Evolutionary conservation across 2,113 vertebrate genomes (phyloP).

Genomic region (Aegithalos caudatus): DNA sequence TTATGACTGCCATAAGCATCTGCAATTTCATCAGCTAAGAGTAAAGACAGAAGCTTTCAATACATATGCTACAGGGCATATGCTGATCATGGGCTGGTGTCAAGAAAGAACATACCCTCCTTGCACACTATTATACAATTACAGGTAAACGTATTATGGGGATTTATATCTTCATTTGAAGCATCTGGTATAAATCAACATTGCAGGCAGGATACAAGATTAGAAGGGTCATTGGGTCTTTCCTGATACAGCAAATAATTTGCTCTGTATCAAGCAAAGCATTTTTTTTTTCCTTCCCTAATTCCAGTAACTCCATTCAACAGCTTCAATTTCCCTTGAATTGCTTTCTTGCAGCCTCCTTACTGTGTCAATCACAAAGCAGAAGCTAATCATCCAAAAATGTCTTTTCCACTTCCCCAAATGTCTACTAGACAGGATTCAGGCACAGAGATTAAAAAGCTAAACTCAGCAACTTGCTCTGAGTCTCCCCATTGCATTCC

Average conservation of each 20-base stretch:
- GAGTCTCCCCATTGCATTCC: not conserved
- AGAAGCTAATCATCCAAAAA: constrained; percentile 34
- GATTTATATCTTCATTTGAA: constrained; percentile 47
- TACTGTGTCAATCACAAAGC: constrained; percentile 36
- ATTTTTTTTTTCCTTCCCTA: not conserved
- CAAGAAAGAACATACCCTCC: constrained; percentile 30
- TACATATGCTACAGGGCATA: not conserved
- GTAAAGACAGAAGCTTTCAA: not conserved
- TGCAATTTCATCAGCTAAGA: not conserved
- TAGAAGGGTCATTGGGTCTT: constrained; percentile 52
- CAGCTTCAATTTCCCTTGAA: constrained; percentile 23
- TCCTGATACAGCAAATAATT: constrained; percentile 35
- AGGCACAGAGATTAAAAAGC: constrained; percentile 22
- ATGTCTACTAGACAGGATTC: not conserved
- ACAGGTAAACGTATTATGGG: constrained; percentile 11
- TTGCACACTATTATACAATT: constrained; percentile 27
- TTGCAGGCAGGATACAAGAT: constrained; percentile 20
- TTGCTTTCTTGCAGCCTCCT: constrained; percentile 4
- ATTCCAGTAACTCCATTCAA: constrained; percentile 46
- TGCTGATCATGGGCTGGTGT: not conserved
- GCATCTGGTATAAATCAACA: constrained; percentile 47
- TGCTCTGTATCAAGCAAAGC: not conserved
- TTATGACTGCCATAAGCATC: not conserved
- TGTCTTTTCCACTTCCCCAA: constrained; percentile 2
- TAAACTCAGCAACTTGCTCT: constrained; percentile 41